A percentile compares a stretch with the other conserved stretches of the same genome.
phyloP scores from a whole-genome alignment of 1,140 invertebrate species.

The Drosophila sp. region DNA sequence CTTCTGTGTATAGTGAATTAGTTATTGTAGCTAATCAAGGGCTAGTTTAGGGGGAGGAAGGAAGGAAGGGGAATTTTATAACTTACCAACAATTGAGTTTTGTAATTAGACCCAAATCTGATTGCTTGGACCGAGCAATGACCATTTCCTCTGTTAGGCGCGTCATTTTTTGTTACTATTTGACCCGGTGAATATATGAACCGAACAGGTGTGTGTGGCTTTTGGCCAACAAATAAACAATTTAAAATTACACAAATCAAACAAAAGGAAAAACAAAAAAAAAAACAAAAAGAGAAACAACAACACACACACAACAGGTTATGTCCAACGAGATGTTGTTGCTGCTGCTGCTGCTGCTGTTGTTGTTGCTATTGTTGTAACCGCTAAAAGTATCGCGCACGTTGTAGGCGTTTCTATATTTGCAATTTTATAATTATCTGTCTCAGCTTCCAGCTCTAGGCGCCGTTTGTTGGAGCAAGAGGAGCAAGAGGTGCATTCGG shows the following conservation, averaged over 20 bases:
- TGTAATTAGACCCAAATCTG: slow-evolving; percentile 91
- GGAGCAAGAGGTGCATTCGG: no score
- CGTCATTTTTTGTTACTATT: slow-evolving; percentile 85
- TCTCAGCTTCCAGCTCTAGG: slow-evolving; percentile 18
- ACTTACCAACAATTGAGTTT: slow-evolving; percentile 96
- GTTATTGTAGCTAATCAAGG: no score
- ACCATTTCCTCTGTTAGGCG: slow-evolving; percentile 95
- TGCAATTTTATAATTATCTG: slow-evolving; percentile 56
- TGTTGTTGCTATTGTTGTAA: slow-evolving; percentile 43
- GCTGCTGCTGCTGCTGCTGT: neutral
- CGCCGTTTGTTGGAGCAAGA: slow-evolving; percentile 8
- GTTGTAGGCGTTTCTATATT: slow-evolving; percentile 54
- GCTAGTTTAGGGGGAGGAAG: neutral
- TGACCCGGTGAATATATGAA: slow-evolving; percentile 7
- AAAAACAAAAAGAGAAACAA: slow-evolving; percentile 5
- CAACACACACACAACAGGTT: slow-evolving; percentile 18
- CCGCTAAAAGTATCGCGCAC: slow-evolving; percentile 53
- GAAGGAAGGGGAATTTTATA: neutral
- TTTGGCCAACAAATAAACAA: slow-evolving; percentile 49
- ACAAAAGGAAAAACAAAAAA: neutral
- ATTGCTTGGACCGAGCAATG: slow-evolving; percentile 92
- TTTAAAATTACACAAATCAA: slow-evolving; percentile 18
- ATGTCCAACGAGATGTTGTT: slow-evolving; percentile 14
- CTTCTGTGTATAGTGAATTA: no score
- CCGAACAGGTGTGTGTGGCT: slow-evolving; percentile 40